Evolutionary conservation across 1,140 invertebrate species (phyloP), one percentile per base, ranked within the genome.

Genomic region (Pseudobourletiella spinata): DNA sequence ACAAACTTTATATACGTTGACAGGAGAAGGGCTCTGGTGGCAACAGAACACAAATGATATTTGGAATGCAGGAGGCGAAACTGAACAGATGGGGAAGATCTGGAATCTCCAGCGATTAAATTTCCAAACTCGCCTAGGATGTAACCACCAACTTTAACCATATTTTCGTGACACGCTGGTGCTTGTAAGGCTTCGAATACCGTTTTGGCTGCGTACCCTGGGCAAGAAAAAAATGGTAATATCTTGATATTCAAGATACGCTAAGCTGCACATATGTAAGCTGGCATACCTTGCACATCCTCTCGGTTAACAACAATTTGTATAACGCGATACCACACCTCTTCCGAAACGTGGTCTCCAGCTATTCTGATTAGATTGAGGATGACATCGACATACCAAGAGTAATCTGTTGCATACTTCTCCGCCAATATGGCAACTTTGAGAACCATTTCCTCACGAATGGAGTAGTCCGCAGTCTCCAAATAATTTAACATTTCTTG

Each of bases 111-210:
- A 69, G 97, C 96, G 74, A 99, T 99, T 24, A 99, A 81, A 80
- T 99, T 99, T 28, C 97, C 97, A 81, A 99, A 99, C 79, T 99
- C 97, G 58, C 97, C 97, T 43, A 99, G 80, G 71, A 99, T 98
- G 71, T 99, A 99, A 26, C 95, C 97, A 56, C 96, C 96, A 46
- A 99, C 97, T 84, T 99, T 99, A 0, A 99, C 96, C 96, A 99
- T 99, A 76, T 99, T 99, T 80, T 99, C 97, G 78, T 99, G 97
- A 75, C 96, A 99, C 51, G 96, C 95, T 26, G 94, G 93, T 44
- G 95, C 94, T 82, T 98, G 94, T 50, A 99, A 77, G 64, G 95
- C 91, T 75, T 99, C 96, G 80, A 99, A 99, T 4, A 98, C 95
- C 32, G 96, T 99, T 80, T 99, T 99, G 6, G 97, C 95, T 48